phyloP scores from a whole-genome alignment of 30 jellyfish, hydroid and myxozoan genomes.

The Aurelia aurita region DNA sequence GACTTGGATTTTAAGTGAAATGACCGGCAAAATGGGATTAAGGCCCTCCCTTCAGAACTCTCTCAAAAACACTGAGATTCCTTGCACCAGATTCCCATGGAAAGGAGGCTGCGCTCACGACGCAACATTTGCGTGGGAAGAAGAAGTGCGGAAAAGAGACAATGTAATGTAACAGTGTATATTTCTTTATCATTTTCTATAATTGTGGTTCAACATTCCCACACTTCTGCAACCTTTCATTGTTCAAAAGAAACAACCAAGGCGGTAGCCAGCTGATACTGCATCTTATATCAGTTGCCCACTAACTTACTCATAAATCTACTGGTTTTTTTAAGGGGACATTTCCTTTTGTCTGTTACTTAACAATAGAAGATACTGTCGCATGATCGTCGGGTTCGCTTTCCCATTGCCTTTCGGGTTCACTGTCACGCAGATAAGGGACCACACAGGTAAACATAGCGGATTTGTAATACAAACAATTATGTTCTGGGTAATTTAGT shows the following conservation, averaged over 20 bases:
- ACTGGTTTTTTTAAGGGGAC: not conserved
- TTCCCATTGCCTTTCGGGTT: constrained; percentile 10
- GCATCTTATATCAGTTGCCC: not conserved
- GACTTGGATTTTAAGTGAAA: no score
- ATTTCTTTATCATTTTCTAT: not conserved
- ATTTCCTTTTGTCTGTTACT: not conserved
- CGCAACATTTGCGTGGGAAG: no score
- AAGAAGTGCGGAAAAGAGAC: not conserved
- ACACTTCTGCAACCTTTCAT: not conserved
- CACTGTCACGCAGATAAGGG: constrained; percentile 1
- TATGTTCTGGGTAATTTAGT: constrained; percentile 8
- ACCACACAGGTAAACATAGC: constrained; percentile 37
- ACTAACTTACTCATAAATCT: not conserved
- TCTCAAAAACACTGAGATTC: no score
- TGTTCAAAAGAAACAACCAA: not conserved
- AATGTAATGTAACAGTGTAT: not conserved
- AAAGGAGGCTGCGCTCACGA: no score
- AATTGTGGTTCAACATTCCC: constrained; percentile 8
- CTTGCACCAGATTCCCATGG: no score
- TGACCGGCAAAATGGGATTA: no score
- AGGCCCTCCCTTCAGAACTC: no score
- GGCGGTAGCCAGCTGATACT: not conserved
- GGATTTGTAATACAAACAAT: constrained; percentile 2
- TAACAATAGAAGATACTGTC: not conserved
- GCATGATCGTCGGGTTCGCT: not conserved